These are phyloP conservation scores for Probosciger aterrimus DNA, from an alignment of 2,113 vertebrate species.

Conservation along the genomic window DNA sequence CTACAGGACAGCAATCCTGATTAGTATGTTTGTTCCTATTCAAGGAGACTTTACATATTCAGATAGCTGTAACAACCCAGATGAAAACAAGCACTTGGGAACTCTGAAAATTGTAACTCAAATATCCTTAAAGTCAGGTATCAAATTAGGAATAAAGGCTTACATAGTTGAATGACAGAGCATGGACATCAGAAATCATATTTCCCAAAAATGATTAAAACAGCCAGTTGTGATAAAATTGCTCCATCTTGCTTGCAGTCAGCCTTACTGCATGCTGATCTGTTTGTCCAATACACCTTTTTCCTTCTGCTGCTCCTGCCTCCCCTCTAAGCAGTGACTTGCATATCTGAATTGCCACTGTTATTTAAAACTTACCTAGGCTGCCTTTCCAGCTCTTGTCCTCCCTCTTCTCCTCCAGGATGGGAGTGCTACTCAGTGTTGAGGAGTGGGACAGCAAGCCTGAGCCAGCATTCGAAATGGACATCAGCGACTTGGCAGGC, in stretches of 20 bases:
- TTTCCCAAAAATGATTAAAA: background rate
- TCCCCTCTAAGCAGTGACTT: background rate
- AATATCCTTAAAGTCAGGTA: background rate
- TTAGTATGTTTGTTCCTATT: background rate
- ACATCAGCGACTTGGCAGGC: constrained; percentile 97
- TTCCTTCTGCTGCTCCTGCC: background rate
- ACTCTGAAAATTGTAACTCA: background rate
- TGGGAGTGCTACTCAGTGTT: constrained; percentile 88
- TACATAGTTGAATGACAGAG: background rate
- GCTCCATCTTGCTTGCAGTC: background rate
- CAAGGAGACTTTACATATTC: background rate
- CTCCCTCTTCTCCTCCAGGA: constrained; percentile 92
- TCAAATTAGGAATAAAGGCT: background rate
- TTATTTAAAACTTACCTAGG: constrained; percentile 78
- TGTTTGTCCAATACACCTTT: background rate
- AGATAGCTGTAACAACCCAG: background rate
- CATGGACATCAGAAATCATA: background rate
- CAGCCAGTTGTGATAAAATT: background rate
- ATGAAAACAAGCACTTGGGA: background rate
- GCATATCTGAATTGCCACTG: rapidly evolving
- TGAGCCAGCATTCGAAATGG: constrained; percentile 89
- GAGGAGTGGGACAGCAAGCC: constrained; percentile 87
- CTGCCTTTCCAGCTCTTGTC: constrained; percentile 97
- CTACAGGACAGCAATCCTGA: background rate
- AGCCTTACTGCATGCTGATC: background rate